Evolutionary conservation across 2,113 vertebrate genomes (phyloP).

Genomic region (Oreotrochilus melanogaster): DNA sequence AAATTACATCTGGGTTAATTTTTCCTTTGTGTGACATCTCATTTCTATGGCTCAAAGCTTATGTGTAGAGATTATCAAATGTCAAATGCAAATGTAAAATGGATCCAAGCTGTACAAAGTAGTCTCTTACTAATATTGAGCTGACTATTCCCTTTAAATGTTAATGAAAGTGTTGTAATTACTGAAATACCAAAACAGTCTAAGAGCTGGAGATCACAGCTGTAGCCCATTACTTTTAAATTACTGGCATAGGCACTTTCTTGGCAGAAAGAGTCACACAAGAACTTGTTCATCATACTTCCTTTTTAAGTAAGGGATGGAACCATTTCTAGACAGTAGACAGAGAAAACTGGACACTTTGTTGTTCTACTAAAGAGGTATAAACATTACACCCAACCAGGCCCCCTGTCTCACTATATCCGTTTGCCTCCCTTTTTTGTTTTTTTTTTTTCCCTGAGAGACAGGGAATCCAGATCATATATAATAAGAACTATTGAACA

Average conservation of each 20-base stretch:
- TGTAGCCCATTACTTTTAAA: slow-evolving; percentile 80
- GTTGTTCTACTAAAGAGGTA: not conserved
- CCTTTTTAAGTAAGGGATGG: slow-evolving; percentile 42
- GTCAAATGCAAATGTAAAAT: slow-evolving; percentile 84
- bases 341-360: slow-evolving; percentile 20
- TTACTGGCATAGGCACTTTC: slow-evolving; percentile 63
- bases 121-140: slow-evolving; percentile 77
- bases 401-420: not conserved
- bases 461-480: not conserved
- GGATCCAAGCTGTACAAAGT: slow-evolving; percentile 71
- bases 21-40: slow-evolving; percentile 70
- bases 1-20: slow-evolving; percentile 73
- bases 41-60: slow-evolving; percentile 74
- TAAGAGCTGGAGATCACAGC: slow-evolving; percentile 79
- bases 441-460: not conserved
- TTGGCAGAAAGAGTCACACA: slow-evolving; percentile 68
- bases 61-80: slow-evolving; percentile 80
- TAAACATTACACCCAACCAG: slow-evolving; percentile 16
- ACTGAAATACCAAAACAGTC: slow-evolving; percentile 81
- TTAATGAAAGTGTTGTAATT: slow-evolving; percentile 86
- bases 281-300: slow-evolving; percentile 66
- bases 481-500: slow-evolving; percentile 30
- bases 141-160: slow-evolving; percentile 82
- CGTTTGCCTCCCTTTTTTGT: no score
- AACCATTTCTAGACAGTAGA: slow-evolving; percentile 41